phyloP scores from a whole-genome alignment of 2,113 vertebrate species.

The Steatornis caripensis region DNA sequence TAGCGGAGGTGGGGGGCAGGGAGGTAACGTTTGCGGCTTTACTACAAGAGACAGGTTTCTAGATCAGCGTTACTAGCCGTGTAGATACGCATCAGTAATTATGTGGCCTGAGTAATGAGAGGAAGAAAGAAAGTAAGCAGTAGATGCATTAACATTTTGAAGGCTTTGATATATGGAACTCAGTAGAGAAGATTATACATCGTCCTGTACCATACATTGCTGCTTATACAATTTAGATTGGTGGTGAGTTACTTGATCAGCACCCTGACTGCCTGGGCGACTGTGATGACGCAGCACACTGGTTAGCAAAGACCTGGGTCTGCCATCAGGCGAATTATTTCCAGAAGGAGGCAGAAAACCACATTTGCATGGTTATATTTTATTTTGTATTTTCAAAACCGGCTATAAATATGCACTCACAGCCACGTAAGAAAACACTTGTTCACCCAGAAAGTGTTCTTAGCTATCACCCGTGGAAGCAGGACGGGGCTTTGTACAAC shows the following conservation, averaged over 20 bases:
- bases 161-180: neutral
- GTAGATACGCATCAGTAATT: conserved; percentile 41
- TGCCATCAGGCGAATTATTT: neutral
- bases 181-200: neutral
- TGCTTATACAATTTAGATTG: neutral
- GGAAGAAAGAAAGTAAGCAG: conserved; percentile 7
- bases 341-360: neutral
- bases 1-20: neutral
- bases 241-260: neutral
- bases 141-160: neutral
- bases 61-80: neutral
- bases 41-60: conserved; percentile 16
- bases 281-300: neutral
- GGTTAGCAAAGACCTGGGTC: neutral
- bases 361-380: neutral
- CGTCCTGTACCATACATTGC: neutral
- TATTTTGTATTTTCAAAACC: neutral
- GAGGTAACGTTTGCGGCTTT: conserved; percentile 39
- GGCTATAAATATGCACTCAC: neutral
- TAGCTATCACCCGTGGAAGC: neutral
- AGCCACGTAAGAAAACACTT: neutral
- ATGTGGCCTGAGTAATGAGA: neutral
- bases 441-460: neutral
- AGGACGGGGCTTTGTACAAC: neutral
- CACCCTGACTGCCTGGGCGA: accelerated